These are phyloP conservation scores for Acheta domesticus DNA, from an alignment of 2,888 invertebrate species.

Conservation along the genomic window DNA sequence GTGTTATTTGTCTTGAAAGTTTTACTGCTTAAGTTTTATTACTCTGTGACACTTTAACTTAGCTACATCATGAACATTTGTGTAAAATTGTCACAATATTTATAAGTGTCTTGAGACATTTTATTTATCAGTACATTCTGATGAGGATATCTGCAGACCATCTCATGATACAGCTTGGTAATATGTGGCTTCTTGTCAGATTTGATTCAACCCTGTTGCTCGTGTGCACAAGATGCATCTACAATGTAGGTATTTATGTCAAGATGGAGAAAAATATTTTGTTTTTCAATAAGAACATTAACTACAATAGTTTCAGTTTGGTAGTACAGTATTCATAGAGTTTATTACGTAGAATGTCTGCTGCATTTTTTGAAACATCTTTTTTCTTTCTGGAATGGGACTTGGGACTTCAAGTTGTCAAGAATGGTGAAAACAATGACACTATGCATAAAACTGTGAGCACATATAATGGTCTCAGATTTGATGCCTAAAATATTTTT, in stretches of 20 bases:
- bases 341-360: not conserved
- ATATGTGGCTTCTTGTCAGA: not conserved
- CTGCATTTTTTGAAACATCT: not conserved
- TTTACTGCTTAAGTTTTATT: too few species aligned
- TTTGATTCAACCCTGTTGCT: not conserved
- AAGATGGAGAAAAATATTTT: not conserved
- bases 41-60: too few species aligned
- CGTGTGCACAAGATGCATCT: not conserved
- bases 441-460: not conserved
- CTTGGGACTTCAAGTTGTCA: conserved; percentile 18
- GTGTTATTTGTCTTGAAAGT: too few species aligned
- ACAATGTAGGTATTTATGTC: not conserved
- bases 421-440: conserved; percentile 1
- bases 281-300: not conserved
- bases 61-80: too few species aligned
- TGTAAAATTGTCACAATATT: too few species aligned
- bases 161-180: too few species aligned
- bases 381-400: not conserved
- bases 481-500: conserved; percentile 18
- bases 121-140: too few species aligned
- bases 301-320: conserved; percentile 2
- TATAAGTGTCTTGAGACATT: too few species aligned
- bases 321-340: not conserved
- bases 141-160: too few species aligned
- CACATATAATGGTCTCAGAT: not conserved